phyloP scores from a whole-genome alignment of 2,113 vertebrate genomes.

The Girardinichthys multiradiatus region DNA sequence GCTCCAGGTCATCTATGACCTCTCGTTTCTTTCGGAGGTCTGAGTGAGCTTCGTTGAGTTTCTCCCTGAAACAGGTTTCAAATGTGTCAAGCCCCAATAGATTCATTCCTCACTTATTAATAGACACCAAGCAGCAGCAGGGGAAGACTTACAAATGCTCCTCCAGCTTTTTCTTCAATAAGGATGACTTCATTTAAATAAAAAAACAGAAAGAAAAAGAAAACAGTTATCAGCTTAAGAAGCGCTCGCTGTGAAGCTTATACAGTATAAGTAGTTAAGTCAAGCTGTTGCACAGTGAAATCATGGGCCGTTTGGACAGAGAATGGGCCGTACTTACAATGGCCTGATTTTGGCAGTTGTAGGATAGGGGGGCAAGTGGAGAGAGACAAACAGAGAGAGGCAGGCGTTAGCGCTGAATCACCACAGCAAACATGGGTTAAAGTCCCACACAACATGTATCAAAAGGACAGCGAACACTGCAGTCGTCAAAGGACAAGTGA shows the following conservation, averaged over 20 bases:
- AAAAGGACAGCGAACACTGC: constrained; percentile 20
- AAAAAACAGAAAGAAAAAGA: not conserved
- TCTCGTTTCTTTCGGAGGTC: constrained; percentile 91
- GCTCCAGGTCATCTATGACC: constrained; percentile 88
- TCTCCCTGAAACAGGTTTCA: constrained; percentile 77
- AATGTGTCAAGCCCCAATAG: not conserved
- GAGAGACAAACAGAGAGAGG: constrained; percentile 71
- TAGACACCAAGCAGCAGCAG: not conserved
- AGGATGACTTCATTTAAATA: constrained; percentile 77
- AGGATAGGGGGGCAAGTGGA: constrained; percentile 52
- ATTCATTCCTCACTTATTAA: not conserved
- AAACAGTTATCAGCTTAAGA: not conserved
- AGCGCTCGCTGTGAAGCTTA: not conserved
- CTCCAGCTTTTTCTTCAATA: constrained; percentile 89
- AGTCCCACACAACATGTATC: constrained; percentile 47
- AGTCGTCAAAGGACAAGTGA: not conserved
- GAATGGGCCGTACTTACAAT: constrained; percentile 80
- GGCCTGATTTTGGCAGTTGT: constrained; percentile 78
- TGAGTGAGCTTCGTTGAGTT: constrained; percentile 88
- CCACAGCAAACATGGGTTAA: constrained; percentile 76
- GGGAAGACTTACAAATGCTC: constrained; percentile 88
- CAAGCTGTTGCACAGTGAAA: constrained; percentile 58
- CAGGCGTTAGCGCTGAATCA: constrained; percentile 74
- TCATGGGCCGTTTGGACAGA: constrained; percentile 61
- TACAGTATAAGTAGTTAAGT: constrained; percentile 16